A percentile compares a stretch with the other conserved stretches of the same genome.
Evolutionary conservation across 2,797 vertebrate genomes (phyloP).

Genomic region (Halcyon leucocephala): DNA sequence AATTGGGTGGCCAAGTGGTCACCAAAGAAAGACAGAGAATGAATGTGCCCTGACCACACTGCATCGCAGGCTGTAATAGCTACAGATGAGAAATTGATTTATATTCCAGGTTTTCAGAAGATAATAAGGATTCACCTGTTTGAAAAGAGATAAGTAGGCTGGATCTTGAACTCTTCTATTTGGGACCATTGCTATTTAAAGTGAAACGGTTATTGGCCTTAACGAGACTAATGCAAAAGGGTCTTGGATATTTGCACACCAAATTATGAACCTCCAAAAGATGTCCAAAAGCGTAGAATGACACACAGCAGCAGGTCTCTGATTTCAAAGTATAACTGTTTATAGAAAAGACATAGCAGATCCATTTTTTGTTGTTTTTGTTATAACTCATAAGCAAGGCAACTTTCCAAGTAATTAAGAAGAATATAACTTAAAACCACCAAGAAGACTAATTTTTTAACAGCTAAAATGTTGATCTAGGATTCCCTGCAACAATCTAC

Average conservation of each 20-base stretch:
- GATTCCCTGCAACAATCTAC: not conserved
- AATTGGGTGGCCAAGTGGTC: not conserved
- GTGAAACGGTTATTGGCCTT: slow-evolving; percentile 7
- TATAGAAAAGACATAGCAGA: not conserved
- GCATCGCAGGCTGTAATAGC: slow-evolving; percentile 24
- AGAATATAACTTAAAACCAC: not conserved
- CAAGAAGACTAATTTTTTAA: not conserved
- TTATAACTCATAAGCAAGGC: not conserved
- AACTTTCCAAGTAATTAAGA: not conserved
- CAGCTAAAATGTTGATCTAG: not conserved
- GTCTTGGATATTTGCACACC: not conserved
- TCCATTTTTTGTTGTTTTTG: not conserved
- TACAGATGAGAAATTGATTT: slow-evolving; percentile 32
- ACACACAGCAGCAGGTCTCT: not conserved
- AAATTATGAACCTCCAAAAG: slow-evolving; percentile 22
- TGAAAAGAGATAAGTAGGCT: not conserved
- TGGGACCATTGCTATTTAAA: not conserved
- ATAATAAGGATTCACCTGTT: not conserved
- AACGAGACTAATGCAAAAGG: not conserved
- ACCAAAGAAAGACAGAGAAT: not conserved
- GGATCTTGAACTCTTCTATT: not conserved
- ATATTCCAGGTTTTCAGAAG: slow-evolving; percentile 16
- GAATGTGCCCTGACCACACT: not conserved
- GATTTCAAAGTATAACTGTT: not conserved
- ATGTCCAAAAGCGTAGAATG: not conserved